phyloP scores from a whole-genome alignment of 92 coral and sea anemone genomes.

The Zoanthus sansibaricus region DNA sequence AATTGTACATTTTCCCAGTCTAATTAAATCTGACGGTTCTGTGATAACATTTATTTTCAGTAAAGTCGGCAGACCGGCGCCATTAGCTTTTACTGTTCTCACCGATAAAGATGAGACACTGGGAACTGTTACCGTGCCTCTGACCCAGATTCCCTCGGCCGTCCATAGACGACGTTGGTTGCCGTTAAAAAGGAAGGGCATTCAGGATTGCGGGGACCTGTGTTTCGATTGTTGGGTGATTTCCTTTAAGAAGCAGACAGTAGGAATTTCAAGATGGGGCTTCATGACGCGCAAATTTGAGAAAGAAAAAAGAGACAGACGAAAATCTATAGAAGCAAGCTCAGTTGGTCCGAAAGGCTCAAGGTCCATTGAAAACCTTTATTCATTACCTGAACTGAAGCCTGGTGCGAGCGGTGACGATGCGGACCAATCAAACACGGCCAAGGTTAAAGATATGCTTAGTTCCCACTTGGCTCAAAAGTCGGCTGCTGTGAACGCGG shows the following conservation, averaged over 20 bases:
- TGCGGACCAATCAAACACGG: slow-evolving; percentile 17
- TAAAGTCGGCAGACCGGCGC: slow-evolving; percentile 79
- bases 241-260: slow-evolving; percentile 65
- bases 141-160: slow-evolving; percentile 90
- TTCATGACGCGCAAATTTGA: slow-evolving; percentile 20
- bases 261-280: slow-evolving; percentile 48
- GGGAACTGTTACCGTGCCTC: slow-evolving; percentile 83
- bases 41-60: slow-evolving; percentile 40
- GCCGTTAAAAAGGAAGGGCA: slow-evolving; percentile 81
- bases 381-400: slow-evolving; percentile 52
- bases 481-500: slow-evolving; percentile 22
- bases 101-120: slow-evolving; percentile 82
- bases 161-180: slow-evolving; percentile 97
- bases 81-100: slow-evolving; percentile 85
- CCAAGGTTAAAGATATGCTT: slow-evolving; percentile 52
- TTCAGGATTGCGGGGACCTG: slow-evolving; percentile 86
- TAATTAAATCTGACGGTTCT: neutral
- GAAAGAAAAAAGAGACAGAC: slow-evolving; percentile 77
- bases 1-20: too few relatives aligned
- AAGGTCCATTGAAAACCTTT: slow-evolving; percentile 83
- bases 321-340: slow-evolving; percentile 81
- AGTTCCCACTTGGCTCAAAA: slow-evolving; percentile 30
- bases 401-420: neutral
- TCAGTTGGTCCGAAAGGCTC: slow-evolving; percentile 87
- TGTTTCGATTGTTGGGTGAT: slow-evolving; percentile 97